A percentile compares a stretch with the other conserved stretches of the same genome.
phyloP scores from a whole-genome alignment of 2,888 invertebrate genomes.

The Drosophila yooni region DNA sequence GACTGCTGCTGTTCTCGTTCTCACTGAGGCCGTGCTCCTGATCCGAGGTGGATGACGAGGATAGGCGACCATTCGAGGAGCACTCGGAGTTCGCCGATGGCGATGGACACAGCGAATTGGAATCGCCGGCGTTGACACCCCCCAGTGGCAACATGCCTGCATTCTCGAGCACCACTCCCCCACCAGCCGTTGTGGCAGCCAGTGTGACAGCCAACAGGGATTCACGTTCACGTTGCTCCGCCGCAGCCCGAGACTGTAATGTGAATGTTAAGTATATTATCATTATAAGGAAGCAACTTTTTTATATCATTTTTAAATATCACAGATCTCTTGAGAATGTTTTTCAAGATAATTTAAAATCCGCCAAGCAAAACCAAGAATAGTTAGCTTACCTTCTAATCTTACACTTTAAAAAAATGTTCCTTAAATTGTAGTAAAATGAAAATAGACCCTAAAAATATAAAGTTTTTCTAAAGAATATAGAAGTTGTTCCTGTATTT shows the following conservation, averaged over 20 bases:
- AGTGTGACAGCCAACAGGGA: constrained; percentile 89
- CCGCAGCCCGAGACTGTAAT: constrained; percentile 88
- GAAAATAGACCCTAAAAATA: neutral
- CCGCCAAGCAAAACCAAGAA: no score
- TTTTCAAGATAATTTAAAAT: no score
- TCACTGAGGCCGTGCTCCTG: constrained; percentile 88
- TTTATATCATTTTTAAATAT: neutral
- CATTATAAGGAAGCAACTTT: neutral
- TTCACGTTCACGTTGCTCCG: constrained; percentile 94
- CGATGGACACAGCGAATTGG: constrained; percentile 91
- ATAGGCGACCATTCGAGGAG: constrained; percentile 92
- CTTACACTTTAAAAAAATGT: neutral
- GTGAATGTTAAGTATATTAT: neutral
- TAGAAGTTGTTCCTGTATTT: neutral
- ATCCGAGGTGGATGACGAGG: constrained; percentile 93
- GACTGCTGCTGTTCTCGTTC: constrained; percentile 79
- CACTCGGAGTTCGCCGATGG: constrained; percentile 95
- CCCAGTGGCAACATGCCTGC: constrained; percentile 54
- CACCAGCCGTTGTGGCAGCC: constrained; percentile 84
- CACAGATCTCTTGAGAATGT: no score
- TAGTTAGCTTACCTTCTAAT: neutral
- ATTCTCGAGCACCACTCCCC: constrained; percentile 52
- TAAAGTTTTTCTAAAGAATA: no score
- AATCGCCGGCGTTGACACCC: constrained; percentile 78
- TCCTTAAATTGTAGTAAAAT: neutral